These are phyloP conservation scores for Rostratula benghalensis DNA, from an alignment of 2,113 vertebrate species.

Conservation along the genomic window DNA sequence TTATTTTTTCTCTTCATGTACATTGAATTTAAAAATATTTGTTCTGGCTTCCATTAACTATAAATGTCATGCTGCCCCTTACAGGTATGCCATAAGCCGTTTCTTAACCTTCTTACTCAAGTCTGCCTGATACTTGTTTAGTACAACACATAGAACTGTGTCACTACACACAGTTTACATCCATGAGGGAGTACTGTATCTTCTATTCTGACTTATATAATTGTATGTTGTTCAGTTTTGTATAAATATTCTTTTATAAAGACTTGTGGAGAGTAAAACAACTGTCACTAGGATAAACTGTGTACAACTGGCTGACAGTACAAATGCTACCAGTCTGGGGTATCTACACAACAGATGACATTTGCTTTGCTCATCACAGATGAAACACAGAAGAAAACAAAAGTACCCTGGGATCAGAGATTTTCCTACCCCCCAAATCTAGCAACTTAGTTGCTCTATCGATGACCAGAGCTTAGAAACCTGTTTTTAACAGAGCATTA, in stretches of 20 bases:
- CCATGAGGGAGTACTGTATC: not conserved
- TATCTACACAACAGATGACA: not conserved
- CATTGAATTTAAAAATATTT: constrained; percentile 37
- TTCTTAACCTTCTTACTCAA: not conserved
- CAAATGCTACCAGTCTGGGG: rapidly evolving
- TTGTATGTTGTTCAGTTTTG: not conserved
- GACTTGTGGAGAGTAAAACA: not conserved
- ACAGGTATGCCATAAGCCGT: not conserved
- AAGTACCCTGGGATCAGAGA: not conserved
- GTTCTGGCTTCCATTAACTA: constrained; percentile 26
- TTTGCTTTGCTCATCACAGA: not conserved
- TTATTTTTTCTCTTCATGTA: constrained; percentile 59
- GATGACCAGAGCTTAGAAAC: not conserved
- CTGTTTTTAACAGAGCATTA: not conserved
- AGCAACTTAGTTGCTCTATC: not conserved
- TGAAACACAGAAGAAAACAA: not conserved
- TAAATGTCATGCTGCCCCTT: constrained; percentile 6
- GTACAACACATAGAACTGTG: not conserved
- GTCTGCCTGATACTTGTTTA: not conserved
- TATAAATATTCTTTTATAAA: not conserved
- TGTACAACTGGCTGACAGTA: not conserved
- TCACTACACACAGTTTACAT: not conserved
- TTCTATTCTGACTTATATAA: not conserved
- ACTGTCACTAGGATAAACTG: not conserved
- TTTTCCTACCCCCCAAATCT: not conserved